These are phyloP conservation scores for Acrobeloides nanus DNA, from an alignment of 2,888 invertebrate species.

Conservation along the genomic window DNA sequence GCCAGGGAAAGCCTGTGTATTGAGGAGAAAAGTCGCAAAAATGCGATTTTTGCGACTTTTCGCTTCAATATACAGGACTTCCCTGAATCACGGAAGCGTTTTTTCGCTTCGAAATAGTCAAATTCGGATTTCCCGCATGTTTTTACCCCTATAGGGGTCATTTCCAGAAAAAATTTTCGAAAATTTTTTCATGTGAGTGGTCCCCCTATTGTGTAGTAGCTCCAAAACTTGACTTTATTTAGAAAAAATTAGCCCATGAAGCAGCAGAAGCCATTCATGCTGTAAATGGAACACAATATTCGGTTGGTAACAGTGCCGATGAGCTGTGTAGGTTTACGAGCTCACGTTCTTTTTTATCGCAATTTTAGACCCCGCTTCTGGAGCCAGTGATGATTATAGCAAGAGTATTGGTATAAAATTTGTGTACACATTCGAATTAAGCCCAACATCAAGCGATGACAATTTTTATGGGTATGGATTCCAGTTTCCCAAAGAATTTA, in stretches of 20 bases:
- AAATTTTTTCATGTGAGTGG: no score
- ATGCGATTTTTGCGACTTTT: no score
- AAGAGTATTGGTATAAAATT: constrained; percentile 42
- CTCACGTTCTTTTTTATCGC: background rate
- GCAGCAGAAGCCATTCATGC: constrained; percentile 34
- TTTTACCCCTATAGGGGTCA: no score
- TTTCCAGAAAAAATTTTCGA: no score
- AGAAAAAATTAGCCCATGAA: constrained; percentile 13
- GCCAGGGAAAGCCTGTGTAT: no score
- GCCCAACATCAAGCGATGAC: constrained; percentile 7
- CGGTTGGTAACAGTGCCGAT: constrained; percentile 33
- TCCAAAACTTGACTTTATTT: background rate
- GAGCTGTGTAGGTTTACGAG: constrained; percentile 35
- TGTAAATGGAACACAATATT: constrained; percentile 33
- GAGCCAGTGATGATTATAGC: constrained; percentile 45
- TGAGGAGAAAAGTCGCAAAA: no score
- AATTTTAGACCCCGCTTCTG: constrained; percentile 40
- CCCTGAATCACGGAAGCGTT: no score
- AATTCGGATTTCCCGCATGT: no score
- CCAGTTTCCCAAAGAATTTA: constrained; percentile 26
- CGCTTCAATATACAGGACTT: no score
- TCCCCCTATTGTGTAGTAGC: no score
- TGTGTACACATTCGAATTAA: constrained; percentile 45
- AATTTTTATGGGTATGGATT: constrained; percentile 27
- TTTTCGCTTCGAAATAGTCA: no score